A percentile compares a stretch with the other conserved stretches of the same genome.
phyloP scores from a whole-genome alignment of 2,113 vertebrate species.

The Heliornis fulica region DNA sequence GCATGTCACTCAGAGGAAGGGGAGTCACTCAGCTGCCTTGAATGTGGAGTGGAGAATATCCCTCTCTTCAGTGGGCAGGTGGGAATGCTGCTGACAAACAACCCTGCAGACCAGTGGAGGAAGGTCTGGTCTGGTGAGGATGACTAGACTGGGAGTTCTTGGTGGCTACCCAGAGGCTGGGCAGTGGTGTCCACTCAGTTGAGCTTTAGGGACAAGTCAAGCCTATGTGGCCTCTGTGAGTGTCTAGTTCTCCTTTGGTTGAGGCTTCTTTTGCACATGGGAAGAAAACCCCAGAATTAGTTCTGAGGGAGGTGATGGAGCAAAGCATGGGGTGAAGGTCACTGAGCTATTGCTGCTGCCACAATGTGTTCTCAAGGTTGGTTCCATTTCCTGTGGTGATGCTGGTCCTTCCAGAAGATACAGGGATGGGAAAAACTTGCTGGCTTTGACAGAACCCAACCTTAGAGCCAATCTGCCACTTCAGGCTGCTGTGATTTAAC shows the following conservation, averaged over 20 bases:
- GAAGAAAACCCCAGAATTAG: background rate
- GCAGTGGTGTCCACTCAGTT: rapidly evolving
- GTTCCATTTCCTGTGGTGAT: background rate
- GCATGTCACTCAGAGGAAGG: slow-evolving; percentile 53
- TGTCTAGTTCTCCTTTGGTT: background rate
- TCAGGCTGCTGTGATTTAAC: too few relatives aligned
- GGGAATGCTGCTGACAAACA: background rate
- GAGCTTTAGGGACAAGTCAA: background rate
- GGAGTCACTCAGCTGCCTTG: slow-evolving; percentile 45
- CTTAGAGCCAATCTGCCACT: background rate
- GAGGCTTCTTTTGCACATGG: background rate
- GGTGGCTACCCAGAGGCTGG: background rate
- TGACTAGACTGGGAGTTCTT: background rate
- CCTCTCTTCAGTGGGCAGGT: background rate
- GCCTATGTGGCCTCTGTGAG: background rate
- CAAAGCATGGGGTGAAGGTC: background rate
- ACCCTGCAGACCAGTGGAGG: background rate
- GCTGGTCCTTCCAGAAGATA: background rate
- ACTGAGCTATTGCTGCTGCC: background rate
- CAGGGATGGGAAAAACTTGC: background rate
- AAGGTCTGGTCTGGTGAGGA: background rate
- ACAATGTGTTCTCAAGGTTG: rapidly evolving
- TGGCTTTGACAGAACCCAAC: background rate
- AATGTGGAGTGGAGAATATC: slow-evolving; percentile 54
- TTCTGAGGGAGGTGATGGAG: background rate